Base-by-base conservation (phyloP, 2,797 vertebrate species). In the Anguilla anguilla region DNA sequence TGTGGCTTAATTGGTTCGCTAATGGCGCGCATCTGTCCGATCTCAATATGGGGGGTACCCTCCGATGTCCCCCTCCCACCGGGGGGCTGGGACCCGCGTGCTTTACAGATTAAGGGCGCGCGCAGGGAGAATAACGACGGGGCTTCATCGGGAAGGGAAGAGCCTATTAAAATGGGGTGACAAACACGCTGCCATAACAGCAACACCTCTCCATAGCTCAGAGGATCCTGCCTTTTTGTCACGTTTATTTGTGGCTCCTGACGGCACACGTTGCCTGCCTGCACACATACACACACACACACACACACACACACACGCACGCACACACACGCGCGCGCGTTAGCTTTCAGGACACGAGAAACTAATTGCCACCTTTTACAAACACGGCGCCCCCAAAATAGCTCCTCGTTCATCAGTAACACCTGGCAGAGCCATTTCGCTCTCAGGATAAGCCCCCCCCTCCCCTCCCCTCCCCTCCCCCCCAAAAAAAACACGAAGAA, bases 391-490 rank as follows among this genome's bases (percentile, higher is more conserved):
- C 2, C 49, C 77, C 85, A 90, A 91, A 91, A 87, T 89, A 86
- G 85, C 59, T 86, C 69, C 91, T 90, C 93, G 90, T 93, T 85
- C 81, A 91, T 91, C 90, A 89, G 88, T 55, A 87, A 77, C 86
- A 77, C 85, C 57, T 90, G 87, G 86, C 90, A 89, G 92, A 92
- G 91, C 90, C 88, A 89, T 85, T 85, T 91, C 90, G 90, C 90
- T 89, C 87, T 91, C 19, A 61, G 85, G 90, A 81, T 81, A 49
- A 25, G 19, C 17, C 17, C 43, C 74, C 35, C 28, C 69, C 10
- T 19, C 69, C n/a, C 28, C 6, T 5, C 67, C 25, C 35, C 35
- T 35, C 35, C 67, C 31, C 69, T 15, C 28, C 28, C 69, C 69
- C 89, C 90, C 90, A 72, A 84, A 87, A 74, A 85, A 55, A 46